These are phyloP conservation scores for Oreohelix idahoensis DNA, from an alignment of 1,140 invertebrate genomes.

Conservation along the genomic window DNA sequence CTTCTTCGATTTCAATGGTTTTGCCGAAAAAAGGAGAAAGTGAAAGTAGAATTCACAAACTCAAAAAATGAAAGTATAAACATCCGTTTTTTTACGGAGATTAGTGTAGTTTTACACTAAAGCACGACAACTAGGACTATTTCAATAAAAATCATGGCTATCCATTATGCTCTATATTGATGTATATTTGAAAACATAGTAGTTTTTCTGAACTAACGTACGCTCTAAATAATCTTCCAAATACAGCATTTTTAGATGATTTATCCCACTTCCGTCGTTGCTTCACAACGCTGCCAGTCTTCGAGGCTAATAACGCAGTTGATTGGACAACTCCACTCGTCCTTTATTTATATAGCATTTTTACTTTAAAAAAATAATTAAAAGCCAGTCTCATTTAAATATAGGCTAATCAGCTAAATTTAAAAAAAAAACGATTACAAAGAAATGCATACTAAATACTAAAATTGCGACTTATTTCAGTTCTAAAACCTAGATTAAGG, in stretches of 20 bases:
- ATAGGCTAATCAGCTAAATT: too few species aligned
- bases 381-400: too few species aligned
- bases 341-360: neutral
- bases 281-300: neutral
- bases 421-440: too few species aligned
- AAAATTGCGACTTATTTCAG: too few species aligned
- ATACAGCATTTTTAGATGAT: conserved; percentile 83
- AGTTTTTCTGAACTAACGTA: conserved; percentile 76
- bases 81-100: neutral
- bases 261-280: conserved; percentile 29
- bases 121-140: neutral
- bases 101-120: neutral
- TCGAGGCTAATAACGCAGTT: neutral
- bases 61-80: neutral
- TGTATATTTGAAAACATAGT: conserved; percentile 28
- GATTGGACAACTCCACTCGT: neutral
- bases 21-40: neutral
- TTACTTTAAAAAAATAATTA: too few species aligned
- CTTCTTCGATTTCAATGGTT: too few species aligned
- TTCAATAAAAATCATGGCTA: neutral
- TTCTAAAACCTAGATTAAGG: too few species aligned
- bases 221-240: conserved; percentile 97
- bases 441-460: too few species aligned
- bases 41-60: conserved; percentile 23
- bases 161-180: neutral